Base-by-base conservation (phyloP, 64 coral and sea anemone genomes). In the Trachythela sp. region DNA sequence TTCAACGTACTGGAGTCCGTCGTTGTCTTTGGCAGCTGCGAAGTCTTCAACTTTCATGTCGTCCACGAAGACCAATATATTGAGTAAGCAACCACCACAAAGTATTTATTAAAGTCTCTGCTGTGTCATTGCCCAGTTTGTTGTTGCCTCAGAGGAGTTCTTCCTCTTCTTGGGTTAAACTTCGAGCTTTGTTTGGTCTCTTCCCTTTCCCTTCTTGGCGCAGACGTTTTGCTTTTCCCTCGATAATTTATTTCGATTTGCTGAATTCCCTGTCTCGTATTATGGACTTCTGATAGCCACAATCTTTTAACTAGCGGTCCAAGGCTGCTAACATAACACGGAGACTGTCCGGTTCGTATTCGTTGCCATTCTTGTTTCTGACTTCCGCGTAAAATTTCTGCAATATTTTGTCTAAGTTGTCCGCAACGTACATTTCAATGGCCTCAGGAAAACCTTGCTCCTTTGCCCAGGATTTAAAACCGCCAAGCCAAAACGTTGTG, bases 151-250 rank as follows among this genome's bases (percentile, higher is more conserved):
- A 85, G 84, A 85, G 84, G 36, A 39, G 40, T 85, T 85, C 84
- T 85, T 30, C 84, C 45, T 85, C 39, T 7, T 85, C 45, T 85
- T 30, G 36, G 0, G 54, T 26, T 24, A 89, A n/a, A 22, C 38
- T 10, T 48, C 64, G 9, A 13, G 88, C 40, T n/a, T 89, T 89
- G 88, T 89, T 89, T 37, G 88, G 72, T 20, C 15, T 83, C 11
- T 89, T 83, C 0, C 88, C 88, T 89, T 89, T 88, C 2, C 88
- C 48, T n/a, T 89, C 14, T 22, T 89, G 72, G 14, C 72, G 72
- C 27, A 89, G 70, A 4, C 30, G 24, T 17, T 40, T 68, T 49
- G 45, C 48, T 80, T 89, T 89, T 3, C 33, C 48, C 48, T 88
- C 86, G 39, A 88, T 31, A 18, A 88, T 33, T 70, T 70, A 30